Conservation (phyloP, 2,113 vertebrate genomes). For the Myiagra hebetior region DNA sequence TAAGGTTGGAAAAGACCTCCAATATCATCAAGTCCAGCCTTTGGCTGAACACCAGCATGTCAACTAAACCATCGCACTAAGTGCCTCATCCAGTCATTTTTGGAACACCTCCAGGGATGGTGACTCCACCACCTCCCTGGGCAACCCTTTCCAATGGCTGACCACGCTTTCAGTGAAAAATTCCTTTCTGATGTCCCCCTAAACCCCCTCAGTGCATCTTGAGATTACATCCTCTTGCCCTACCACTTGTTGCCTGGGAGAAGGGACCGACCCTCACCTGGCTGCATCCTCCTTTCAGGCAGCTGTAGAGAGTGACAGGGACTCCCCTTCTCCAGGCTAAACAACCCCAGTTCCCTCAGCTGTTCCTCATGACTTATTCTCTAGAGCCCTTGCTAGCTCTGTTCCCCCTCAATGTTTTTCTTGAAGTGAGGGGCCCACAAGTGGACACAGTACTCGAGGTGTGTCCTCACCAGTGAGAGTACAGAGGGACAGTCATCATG, state of each 20-base stretch:
- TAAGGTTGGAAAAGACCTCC: not conserved
- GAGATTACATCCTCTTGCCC: not conserved
- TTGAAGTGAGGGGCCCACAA: not conserved
- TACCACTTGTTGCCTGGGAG: not conserved
- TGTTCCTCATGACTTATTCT: not conserved
- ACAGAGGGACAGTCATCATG: not conserved
- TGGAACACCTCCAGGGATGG: not conserved
- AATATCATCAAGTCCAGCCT: not conserved
- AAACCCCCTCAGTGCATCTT: not conserved
- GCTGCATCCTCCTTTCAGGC: not conserved
- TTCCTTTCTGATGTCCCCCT: not conserved
- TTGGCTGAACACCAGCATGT: not conserved
- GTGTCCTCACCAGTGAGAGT: not conserved
- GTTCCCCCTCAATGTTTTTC: not conserved
- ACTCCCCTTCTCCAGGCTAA: not conserved
- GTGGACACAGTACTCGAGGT: not conserved
- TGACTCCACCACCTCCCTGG: not conserved
- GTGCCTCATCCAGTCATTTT: not conserved
- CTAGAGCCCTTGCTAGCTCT: not conserved
- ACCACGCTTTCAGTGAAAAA: not conserved
- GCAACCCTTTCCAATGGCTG: not conserved
- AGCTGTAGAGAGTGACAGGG: not conserved
- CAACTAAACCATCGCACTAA: not conserved
- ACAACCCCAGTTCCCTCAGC: not conserved
- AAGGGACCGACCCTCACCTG: fast-evolving